Percentiles rank a stretch among this genome's conserved stretches.
phyloP scores from a whole-genome alignment of 1,140 invertebrate genomes.

The Zaprionus camerounensis region DNA sequence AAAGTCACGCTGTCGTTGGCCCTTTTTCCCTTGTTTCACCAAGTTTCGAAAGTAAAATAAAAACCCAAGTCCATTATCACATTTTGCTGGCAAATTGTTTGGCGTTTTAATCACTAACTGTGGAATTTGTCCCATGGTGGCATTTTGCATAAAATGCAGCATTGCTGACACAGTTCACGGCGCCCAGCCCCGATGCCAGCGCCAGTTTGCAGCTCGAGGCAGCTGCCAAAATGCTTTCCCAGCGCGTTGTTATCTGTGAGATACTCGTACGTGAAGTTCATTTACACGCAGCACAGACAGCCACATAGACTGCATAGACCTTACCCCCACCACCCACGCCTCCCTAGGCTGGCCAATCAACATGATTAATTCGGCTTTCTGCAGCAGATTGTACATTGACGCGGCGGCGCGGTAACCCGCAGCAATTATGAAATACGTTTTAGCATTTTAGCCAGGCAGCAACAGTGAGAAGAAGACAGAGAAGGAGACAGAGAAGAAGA shows the following conservation, averaged over 20 bases:
- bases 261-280: conserved; percentile 63
- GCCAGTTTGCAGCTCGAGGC: conserved; percentile 3
- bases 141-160: conserved; percentile 64
- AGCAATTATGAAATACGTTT: conserved; percentile 80
- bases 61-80: conserved; percentile 48
- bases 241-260: conserved; percentile 47
- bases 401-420: conserved; percentile 32
- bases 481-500: conserved; percentile 8
- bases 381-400: conserved; percentile 46
- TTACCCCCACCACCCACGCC: neutral
- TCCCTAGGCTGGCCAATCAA: conserved; percentile 54
- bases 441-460: conserved; percentile 63
- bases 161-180: conserved; percentile 75
- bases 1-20: conserved; percentile 64
- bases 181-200: conserved; percentile 41
- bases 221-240: conserved; percentile 75
- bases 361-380: conserved; percentile 70
- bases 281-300: conserved; percentile 73
- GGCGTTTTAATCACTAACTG: conserved; percentile 22
- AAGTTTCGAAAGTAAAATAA: conserved; percentile 58
- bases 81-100: conserved; percentile 52
- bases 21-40: conserved; percentile 46
- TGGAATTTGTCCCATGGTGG: conserved; percentile 37
- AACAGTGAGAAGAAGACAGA: neutral
- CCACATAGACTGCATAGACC: neutral